Evolutionary conservation across 2,113 vertebrate species (phyloP).

Genomic region (Pseudolaguvia tuberculata): DNA sequence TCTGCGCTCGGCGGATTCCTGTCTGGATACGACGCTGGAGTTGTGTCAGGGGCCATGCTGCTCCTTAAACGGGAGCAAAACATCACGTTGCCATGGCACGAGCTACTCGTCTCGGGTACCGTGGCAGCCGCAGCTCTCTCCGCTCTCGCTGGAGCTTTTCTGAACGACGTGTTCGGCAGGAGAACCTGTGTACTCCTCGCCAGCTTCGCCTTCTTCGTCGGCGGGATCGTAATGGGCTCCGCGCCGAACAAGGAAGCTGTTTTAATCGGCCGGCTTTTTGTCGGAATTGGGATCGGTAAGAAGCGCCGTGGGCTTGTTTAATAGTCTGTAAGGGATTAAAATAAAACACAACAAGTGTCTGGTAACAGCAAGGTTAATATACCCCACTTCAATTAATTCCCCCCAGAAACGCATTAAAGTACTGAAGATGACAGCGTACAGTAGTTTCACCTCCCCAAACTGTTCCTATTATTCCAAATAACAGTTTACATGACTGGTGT

Average conservation of each 20-base stretch:
- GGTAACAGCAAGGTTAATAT: not conserved
- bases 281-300: slow-evolving; percentile 92
- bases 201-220: slow-evolving; percentile 78
- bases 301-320: not conserved
- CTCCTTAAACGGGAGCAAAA: slow-evolving; percentile 86
- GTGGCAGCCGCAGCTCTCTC: slow-evolving; percentile 86
- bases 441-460: not conserved
- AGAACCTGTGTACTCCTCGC: slow-evolving; percentile 82
- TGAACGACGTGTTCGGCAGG: slow-evolving; percentile 80
- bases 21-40: slow-evolving; percentile 94
- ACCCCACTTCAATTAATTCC: not conserved
- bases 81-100: slow-evolving; percentile 86
- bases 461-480: not conserved
- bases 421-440: not conserved
- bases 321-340: not conserved
- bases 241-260: slow-evolving; percentile 79
- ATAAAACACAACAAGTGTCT: not conserved
- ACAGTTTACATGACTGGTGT: not conserved
- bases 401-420: not conserved
- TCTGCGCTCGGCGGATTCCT: slow-evolving; percentile 92
- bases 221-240: slow-evolving; percentile 73
- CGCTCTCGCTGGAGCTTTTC: slow-evolving; percentile 78
- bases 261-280: slow-evolving; percentile 80
- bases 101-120: slow-evolving; percentile 88
- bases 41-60: slow-evolving; percentile 92